Base-by-base conservation (phyloP, 2,113 vertebrate genomes). In the Brachyhypopomus occidentalis region DNA sequence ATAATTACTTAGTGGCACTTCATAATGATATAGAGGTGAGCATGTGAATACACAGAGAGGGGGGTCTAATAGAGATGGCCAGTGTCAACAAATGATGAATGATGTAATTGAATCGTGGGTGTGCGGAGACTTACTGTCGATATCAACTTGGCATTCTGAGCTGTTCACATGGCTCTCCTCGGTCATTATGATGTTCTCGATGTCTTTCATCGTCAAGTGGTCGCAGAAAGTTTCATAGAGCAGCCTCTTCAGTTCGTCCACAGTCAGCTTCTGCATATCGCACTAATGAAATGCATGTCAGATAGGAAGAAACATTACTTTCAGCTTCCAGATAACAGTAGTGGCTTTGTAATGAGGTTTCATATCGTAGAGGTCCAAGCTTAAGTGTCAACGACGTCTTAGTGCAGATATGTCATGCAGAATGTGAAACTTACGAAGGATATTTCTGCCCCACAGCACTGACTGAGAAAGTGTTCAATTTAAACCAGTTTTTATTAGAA, bases 181-280 rank as follows among this genome's bases (percentile, higher is more conserved):
- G 0, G 96, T 99, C 96, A 98, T 97, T 90, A 99, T 99, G 91
- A 99, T 99, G 92, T 97, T 98, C 92, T 99, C 98, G 0, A 99
- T 99, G 95, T 99, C 98, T 91, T 97, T 98, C 98, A 99, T 98
- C 88, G 97, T 96, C 83, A 99, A 94, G 89, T 99, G 98, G 86
- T 99, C 98, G 0, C 97, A 98, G 94, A 99, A 99, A 30, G 97
- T 98, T 91, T 98, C 97, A 0, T 98, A 97, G 76, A 99, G 94
- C 60, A 99, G 93, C 82, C 96, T 92, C 90, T 99, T 99, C 89
- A 99, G 93, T 91, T 99, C 98, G 0, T 99, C 98, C 84, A 99
- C 96, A 0, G 97, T 99, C 91, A 99, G 89, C 91, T 98, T 98
- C 93, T 99, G 97, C 97, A 99, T 98, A 92, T 99, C 97, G 11